Evolutionary conservation across 2,113 vertebrate species (phyloP), one percentile per base, ranked within the genome.

Genomic region (Heloderma charlesbogerti): DNA sequence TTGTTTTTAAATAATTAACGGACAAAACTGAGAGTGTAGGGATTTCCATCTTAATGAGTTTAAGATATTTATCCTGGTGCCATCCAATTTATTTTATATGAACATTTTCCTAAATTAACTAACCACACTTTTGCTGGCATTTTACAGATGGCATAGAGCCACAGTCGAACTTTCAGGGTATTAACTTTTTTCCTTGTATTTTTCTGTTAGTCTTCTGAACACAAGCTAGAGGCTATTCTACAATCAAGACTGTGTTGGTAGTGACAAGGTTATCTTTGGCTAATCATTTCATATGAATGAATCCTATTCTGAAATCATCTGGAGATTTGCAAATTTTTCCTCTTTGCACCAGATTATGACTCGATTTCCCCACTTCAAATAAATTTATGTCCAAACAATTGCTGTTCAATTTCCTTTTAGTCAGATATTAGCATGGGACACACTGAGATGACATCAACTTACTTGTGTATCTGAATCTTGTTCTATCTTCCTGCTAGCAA

Each of bases 381-480:
- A 84, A 77, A 88, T 77, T 48, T 84, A 20, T 51, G 66, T 67
- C 74, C 31, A 83, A 86, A 87, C 40, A 48, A 72, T 54, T 75
- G 16, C 34, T n/a, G 37, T 10, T 67, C 1, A 34, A 43, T 77
- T 75, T 82, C 27, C 54, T 6, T 0, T 82, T 29, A 92, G 66
- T 29, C 48, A 54, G 63, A 80, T 40, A 57, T 0, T n/a, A n/a
- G n/a, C n/a, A n/a, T n/a, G n/a, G n/a, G n/a, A n/a, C n/a, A n/a
- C n/a, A n/a, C n/a, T n/a, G n/a, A n/a, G n/a, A n/a, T 69, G 29
- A 25, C 75, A n/a, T 84, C 80, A 89, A 88, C 0, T 71, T 13
- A 34, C 6, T 1, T 0, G 40, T 0, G 0, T 72, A 69, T 84
- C 84, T 88, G 84, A 89, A 96, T 90, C 25, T 37, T 88, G 72